These are phyloP conservation scores for Schizotus pectinicornis DNA, from an alignment of 2,888 invertebrate species.

Conservation along the genomic window DNA sequence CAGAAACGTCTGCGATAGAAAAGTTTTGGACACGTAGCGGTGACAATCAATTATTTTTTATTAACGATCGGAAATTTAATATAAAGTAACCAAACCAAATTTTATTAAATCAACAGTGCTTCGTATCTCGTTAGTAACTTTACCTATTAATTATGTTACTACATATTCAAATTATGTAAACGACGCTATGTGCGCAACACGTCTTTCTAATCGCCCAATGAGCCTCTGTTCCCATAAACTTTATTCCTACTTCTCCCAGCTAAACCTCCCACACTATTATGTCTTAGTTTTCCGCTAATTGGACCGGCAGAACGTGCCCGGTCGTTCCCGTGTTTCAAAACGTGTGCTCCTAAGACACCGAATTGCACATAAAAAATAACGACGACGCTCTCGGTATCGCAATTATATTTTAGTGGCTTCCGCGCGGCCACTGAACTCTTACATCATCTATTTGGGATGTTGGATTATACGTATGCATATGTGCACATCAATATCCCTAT, in stretches of 20 bases:
- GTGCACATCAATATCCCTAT: too few species aligned
- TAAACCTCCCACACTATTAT: background rate
- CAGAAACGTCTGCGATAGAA: too few species aligned
- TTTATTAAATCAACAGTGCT: too few species aligned
- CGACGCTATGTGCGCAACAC: too few species aligned
- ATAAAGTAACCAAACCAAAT: too few species aligned
- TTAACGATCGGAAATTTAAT: too few species aligned
- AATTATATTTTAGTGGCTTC: conserved; percentile 27
- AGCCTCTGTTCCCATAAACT: background rate
- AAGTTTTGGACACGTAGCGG: too few species aligned
- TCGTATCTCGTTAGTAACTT: too few species aligned
- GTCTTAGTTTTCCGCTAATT: conserved; percentile 19
- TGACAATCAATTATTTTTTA: too few species aligned
- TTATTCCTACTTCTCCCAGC: conserved; percentile 9
- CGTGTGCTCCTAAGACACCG: conserved; percentile 22
- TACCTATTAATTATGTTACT: too few species aligned
- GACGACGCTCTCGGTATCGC: conserved; percentile 28
- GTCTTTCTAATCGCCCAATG: too few species aligned
- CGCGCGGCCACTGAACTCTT: conserved; percentile 22
- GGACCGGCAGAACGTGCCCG: conserved; percentile 27
- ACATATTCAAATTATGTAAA: too few species aligned
- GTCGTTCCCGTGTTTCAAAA: conserved; percentile 27
- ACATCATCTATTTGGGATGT: conserved; percentile 17
- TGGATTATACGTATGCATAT: background rate
- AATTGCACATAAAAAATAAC: conserved; percentile 34